Percentiles rank a stretch among this genome's conserved stretches.
Conservation (phyloP, 2,113 vertebrate genomes). For the Aix galericulata region DNA sequence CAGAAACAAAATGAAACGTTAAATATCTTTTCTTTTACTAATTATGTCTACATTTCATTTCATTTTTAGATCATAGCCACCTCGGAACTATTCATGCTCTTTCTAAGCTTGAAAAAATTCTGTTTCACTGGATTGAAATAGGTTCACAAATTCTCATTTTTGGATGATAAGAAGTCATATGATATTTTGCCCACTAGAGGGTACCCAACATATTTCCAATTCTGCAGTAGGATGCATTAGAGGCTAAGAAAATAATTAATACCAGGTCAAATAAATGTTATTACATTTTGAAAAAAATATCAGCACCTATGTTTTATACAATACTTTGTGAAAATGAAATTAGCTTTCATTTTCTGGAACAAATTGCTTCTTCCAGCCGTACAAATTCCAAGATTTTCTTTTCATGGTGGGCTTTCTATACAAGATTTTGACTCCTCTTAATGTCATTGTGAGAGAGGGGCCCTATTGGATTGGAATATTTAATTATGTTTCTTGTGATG, state of each 20-base stretch:
- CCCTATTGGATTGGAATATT: not conserved
- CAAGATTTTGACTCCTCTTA: not conserved
- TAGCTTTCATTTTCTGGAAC: not conserved
- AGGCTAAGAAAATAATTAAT: not conserved
- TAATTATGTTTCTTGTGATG: not conserved
- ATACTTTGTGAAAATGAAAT: not conserved
- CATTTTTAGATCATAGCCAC: not conserved
- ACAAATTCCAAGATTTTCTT: not conserved
- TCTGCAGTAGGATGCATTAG: not conserved
- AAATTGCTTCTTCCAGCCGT: not conserved
- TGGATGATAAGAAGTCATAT: not conserved
- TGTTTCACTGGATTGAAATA: not conserved
- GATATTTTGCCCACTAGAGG: slow-evolving; percentile 60
- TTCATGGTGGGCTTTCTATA: not conserved
- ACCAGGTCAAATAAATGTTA: not conserved
- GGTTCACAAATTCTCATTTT: not conserved
- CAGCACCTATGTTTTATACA: not conserved
- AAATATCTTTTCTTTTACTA: not conserved
- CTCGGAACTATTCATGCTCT: not conserved
- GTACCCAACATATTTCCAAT: slow-evolving; percentile 38
- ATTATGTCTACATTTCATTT: not conserved
- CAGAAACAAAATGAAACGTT: not conserved
- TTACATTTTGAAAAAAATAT: not conserved
- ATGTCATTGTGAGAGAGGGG: not conserved
- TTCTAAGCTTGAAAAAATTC: not conserved